Evolutionary conservation across 2,888 invertebrate species (phyloP).

Genomic region (Aphodius sticticus): DNA sequence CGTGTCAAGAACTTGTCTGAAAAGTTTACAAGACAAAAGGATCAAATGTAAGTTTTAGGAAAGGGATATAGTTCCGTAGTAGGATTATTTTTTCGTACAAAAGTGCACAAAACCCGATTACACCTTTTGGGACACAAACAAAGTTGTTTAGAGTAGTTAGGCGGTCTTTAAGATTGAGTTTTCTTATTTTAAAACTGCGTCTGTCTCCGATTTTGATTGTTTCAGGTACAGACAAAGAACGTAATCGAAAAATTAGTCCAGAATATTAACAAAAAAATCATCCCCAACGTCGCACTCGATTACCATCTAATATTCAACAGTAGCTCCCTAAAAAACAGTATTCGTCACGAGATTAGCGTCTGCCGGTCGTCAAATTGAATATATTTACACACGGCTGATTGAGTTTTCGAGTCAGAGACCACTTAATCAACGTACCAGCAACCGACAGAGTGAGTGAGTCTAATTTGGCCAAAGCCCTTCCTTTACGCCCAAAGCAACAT

Average conservation of each 20-base stretch:
- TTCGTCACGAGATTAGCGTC: neutral
- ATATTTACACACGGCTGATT: neutral
- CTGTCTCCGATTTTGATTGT: too few species aligned
- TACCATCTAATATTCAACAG: neutral
- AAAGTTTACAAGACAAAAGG: too few species aligned
- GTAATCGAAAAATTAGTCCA: neutral
- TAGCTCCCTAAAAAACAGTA: neutral
- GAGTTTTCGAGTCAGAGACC: neutral
- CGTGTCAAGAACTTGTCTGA: too few species aligned
- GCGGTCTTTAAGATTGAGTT: too few species aligned
- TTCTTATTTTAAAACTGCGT: too few species aligned
- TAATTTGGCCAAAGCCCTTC: neutral
- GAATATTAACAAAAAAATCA: neutral
- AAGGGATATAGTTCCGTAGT: too few species aligned
- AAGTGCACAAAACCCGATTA: too few species aligned
- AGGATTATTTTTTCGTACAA: too few species aligned
- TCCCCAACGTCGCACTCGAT: neutral
- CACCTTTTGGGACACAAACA: too few species aligned
- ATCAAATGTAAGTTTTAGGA: too few species aligned
- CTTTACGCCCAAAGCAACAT: neutral
- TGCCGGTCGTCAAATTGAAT: neutral
- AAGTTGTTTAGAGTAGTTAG: too few species aligned
- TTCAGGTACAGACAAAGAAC: neutral
- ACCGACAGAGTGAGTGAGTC: neutral
- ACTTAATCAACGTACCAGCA: conserved; percentile 4